Evolutionary conservation across 2,113 vertebrate genomes (phyloP).

Genomic region (Gallinago undulata): DNA sequence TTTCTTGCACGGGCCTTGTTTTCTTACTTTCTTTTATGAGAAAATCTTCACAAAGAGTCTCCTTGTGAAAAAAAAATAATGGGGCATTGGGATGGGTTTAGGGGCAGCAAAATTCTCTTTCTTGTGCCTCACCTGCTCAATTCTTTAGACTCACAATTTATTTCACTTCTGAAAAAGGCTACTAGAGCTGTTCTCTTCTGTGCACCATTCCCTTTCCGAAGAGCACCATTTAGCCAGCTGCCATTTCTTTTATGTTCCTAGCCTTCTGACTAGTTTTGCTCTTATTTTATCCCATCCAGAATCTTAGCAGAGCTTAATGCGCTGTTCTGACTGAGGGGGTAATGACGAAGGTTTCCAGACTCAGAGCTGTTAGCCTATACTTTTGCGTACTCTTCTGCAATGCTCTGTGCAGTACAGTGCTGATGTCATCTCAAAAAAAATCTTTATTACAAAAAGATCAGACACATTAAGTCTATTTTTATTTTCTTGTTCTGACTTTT

Average conservation of each 20-base stretch:
- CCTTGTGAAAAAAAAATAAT: neutral
- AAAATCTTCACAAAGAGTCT: neutral
- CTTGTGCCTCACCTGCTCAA: neutral
- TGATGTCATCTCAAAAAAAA: neutral
- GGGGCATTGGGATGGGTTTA: rapidly evolving
- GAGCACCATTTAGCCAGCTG: neutral
- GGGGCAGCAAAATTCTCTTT: neutral
- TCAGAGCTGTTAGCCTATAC: neutral
- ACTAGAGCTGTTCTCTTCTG: neutral
- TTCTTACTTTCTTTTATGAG: neutral
- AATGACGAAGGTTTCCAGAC: neutral
- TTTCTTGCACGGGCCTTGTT: neutral
- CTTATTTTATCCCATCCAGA: neutral
- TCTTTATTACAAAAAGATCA: neutral
- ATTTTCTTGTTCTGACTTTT: neutral
- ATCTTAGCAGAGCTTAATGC: neutral
- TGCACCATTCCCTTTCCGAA: neutral
- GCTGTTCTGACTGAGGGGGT: neutral
- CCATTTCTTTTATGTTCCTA: neutral
- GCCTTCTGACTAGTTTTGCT: neutral
- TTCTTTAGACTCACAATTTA: neutral
- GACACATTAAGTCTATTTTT: neutral
- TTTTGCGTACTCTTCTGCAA: neutral
- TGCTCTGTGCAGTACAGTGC: neutral
- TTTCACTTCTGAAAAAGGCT: neutral